Evolutionary conservation across 1,140 invertebrate genomes (phyloP).

Genomic region (Cydia amplana): DNA sequence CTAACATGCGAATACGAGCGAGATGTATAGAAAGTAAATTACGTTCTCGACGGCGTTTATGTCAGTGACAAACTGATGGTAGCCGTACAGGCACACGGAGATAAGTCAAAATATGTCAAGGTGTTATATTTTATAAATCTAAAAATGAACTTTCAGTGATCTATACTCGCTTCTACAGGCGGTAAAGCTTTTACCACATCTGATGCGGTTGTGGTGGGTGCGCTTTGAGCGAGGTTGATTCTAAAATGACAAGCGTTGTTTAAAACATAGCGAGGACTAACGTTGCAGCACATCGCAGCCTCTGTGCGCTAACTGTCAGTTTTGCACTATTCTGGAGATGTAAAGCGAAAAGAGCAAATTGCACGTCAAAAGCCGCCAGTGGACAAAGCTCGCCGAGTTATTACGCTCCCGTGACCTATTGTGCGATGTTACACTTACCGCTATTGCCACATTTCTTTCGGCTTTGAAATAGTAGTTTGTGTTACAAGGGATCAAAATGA

Average conservation of each 20-base stretch:
- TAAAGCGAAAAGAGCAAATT: conserved; percentile 28
- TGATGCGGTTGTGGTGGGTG: neutral
- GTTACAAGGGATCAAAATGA: too few species aligned
- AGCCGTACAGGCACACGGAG: too few species aligned
- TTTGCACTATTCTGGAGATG: conserved; percentile 16
- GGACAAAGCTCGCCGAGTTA: conserved; percentile 13
- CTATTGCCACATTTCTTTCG: neutral
- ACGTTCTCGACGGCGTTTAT: too few species aligned
- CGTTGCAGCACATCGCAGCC: neutral
- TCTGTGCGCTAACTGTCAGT: conserved; percentile 28
- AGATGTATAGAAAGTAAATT: too few species aligned
- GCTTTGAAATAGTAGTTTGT: too few species aligned
- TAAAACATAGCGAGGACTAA: neutral
- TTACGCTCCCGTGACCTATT: conserved; percentile 13
- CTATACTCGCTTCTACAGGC: neutral
- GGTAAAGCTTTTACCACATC: neutral
- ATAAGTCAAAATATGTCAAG: too few species aligned
- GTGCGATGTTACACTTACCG: neutral
- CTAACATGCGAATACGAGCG: too few species aligned
- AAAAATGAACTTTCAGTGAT: neutral
- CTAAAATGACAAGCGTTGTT: neutral
- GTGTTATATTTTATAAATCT: neutral
- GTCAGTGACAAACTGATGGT: too few species aligned
- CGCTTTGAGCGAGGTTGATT: neutral
- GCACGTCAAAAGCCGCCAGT: conserved; percentile 3